Base-by-base conservation (phyloP, 2,888 invertebrate species). In the Dasypogon diadema region DNA sequence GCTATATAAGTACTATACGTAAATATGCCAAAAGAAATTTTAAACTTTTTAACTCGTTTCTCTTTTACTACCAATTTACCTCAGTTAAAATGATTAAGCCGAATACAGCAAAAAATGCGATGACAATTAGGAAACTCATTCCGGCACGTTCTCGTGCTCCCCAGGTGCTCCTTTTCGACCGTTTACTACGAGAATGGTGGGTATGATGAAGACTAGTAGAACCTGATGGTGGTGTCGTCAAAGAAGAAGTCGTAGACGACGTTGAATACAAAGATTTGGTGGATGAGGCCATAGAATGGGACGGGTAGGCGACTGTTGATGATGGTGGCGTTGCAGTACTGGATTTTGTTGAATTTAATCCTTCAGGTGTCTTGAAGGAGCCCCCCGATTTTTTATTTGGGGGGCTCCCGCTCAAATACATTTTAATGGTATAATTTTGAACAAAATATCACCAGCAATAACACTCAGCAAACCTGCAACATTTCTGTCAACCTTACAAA, bases 41-140 rank as follows among this genome's bases (percentile, higher is more conserved):
- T 10, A 3, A 14, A 30, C 21, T 60, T n/a, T 21, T 22, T 55
- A 18, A 18, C 6, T 56, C 22, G 24, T 14, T 4, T 24, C 8
- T 63, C n/a, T 37, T 46, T 84, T 85, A 16, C 18, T 16, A 16
- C 8, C 5, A 6, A 24, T 84, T 88, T 81, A 95, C 92, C 87
- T 96, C 95, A 78, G 95, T 95, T 80, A 96, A 89, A 78, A 96
- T 92, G 82, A 96, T 96, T 81, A 95, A 89, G 58, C 94, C 94
- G 84, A 96, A 96, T 76, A 96, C 92, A 51, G 92, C 93, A 86
- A 96, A 95, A 87, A 96, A 96, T 89, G 95, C 94, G 81, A 96
- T 91, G 79, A 96, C 95, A 85, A 96, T 92, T 87, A 95, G 92
- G 87, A 96, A 95, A 83, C 94, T 95, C 90, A 95, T 92, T 85